Conservation (phyloP, 1,140 invertebrate species). For the Sitophilus oryzae region DNA sequence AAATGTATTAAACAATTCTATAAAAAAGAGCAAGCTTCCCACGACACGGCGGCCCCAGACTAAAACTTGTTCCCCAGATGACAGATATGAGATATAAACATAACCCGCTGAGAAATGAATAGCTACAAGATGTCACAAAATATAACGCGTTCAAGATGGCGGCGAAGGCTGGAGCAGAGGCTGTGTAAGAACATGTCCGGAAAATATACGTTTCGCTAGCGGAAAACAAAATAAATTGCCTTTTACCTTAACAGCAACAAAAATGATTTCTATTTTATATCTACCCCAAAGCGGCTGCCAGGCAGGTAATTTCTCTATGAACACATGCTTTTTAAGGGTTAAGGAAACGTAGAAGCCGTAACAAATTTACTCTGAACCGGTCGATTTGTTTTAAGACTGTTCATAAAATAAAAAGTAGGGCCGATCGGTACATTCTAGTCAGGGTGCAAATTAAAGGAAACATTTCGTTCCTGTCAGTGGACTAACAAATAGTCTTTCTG, state of each 20-base stretch:
- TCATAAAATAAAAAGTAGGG: conserved; percentile 18
- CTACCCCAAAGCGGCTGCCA: conserved; percentile 17
- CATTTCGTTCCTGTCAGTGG: too few species aligned
- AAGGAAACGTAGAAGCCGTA: conserved; percentile 17
- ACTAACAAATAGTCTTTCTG: too few species aligned
- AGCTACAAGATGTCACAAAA: conserved; percentile 33
- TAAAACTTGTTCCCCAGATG: conserved; percentile 18
- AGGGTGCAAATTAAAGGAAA: neutral
- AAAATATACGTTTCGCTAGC: conserved; percentile 16
- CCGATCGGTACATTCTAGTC: neutral
- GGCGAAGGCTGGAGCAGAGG: conserved; percentile 8
- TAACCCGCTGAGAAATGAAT: conserved; percentile 30
- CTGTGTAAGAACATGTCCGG: conserved; percentile 18
- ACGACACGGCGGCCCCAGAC: conserved; percentile 6
- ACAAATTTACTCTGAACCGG: conserved; percentile 11
- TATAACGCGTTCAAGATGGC: conserved; percentile 31
- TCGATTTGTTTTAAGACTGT: conserved; percentile 16
- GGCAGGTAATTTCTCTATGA: conserved; percentile 25
- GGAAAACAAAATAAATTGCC: conserved; percentile 26
- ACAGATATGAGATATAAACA: conserved; percentile 29
- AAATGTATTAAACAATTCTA: conserved; percentile 20
- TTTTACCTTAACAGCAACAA: conserved; percentile 26
- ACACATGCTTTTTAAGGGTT: conserved; percentile 22
- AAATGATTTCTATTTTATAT: conserved; percentile 25
- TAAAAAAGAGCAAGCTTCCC: conserved; percentile 7